Evolutionary conservation across 2,888 invertebrate species (phyloP).

Genomic region (Panzeria rudis): DNA sequence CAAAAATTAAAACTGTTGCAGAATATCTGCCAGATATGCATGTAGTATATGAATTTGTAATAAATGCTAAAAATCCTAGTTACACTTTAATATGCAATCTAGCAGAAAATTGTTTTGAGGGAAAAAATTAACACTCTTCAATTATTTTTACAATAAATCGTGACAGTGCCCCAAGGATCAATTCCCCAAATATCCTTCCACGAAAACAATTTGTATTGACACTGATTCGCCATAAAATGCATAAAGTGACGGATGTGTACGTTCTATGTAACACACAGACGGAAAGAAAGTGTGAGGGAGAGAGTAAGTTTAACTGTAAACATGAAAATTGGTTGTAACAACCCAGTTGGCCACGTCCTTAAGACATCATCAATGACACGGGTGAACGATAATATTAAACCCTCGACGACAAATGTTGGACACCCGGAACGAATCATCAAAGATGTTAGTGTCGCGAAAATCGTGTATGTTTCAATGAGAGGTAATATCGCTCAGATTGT

Average conservation of each 20-base stretch:
- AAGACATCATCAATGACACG: no score
- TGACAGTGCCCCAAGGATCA: constrained; percentile 45
- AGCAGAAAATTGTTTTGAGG: not conserved
- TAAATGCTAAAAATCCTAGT: not conserved
- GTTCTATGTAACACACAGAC: not conserved
- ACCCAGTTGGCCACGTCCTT: not conserved
- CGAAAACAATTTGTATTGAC: constrained; percentile 53
- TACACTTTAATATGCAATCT: constrained; percentile 16
- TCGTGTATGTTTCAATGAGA: no score
- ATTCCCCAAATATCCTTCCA: constrained; percentile 56
- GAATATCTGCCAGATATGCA: no score
- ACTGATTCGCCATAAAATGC: constrained; percentile 52
- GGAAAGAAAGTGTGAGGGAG: not conserved
- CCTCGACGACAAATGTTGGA: no score
- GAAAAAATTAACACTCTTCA: constrained; percentile 56
- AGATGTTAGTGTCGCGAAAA: no score
- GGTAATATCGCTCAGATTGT: no score
- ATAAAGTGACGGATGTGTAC: constrained; percentile 40
- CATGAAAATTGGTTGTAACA: constrained; percentile 14
- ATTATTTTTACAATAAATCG: constrained; percentile 55
- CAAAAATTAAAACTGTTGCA: no score
- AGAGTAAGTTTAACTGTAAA: not conserved
- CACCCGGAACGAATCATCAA: no score
- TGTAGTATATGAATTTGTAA: not conserved
- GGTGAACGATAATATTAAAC: no score